Evolutionary conservation across 2,797 vertebrate genomes (phyloP).

Genomic region (Falco rusticolus): DNA sequence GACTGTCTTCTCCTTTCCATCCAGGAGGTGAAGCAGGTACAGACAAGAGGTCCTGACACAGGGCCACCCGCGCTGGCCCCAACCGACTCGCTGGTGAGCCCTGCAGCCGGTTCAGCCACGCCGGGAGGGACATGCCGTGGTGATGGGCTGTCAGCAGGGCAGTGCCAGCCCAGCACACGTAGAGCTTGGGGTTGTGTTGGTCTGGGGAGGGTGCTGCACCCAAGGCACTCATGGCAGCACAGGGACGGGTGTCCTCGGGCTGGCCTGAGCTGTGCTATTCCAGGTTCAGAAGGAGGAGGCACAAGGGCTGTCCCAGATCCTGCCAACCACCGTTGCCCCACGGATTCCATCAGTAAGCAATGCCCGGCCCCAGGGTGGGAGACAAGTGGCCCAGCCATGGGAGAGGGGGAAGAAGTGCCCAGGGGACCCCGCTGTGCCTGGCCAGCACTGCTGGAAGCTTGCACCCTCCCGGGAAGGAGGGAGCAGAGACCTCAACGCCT

Average conservation of each 20-base stretch:
- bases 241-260: rapidly evolving
- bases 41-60: rapidly evolving
- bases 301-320: background rate
- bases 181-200: rapidly evolving
- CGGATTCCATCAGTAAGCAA: slow-evolving; percentile 68
- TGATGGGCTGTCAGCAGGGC: background rate
- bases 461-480: rapidly evolving
- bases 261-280: background rate
- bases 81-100: background rate
- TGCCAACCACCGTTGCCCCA: background rate
- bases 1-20: background rate
- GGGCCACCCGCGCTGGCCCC: background rate
- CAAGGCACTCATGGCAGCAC: background rate
- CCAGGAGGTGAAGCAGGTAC: background rate
- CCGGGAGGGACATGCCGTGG: background rate
- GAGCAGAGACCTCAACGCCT: background rate
- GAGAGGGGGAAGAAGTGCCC: background rate
- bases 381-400: background rate
- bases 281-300: background rate
- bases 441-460: rapidly evolving
- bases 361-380: background rate
- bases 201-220: background rate
- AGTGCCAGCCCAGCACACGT: rapidly evolving
- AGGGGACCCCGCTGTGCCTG: rapidly evolving
- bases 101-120: rapidly evolving